Evolutionary conservation across 2,888 invertebrate genomes (phyloP).

Genomic region (Napeogenes inachia): DNA sequence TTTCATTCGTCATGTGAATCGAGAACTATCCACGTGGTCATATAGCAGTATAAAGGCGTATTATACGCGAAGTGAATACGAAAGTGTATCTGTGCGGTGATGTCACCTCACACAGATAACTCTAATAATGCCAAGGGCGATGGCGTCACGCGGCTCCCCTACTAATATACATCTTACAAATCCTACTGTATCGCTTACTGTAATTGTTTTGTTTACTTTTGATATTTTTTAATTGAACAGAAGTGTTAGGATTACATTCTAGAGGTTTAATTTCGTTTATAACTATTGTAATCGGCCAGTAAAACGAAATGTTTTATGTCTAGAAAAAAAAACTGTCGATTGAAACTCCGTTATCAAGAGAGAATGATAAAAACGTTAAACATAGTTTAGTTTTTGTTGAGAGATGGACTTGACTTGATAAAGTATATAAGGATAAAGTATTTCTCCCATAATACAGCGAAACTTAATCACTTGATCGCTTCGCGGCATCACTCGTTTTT

Average conservation of each 20-base stretch:
- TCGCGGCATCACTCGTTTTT: constrained; percentile 1
- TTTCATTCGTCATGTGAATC: too few species aligned
- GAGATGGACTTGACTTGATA: too few species aligned
- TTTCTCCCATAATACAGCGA: background rate
- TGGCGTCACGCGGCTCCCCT: constrained; percentile 30
- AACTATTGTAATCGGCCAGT: too few species aligned
- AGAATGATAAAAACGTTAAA: too few species aligned
- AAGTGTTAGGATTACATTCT: background rate
- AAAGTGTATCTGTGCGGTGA: constrained; percentile 26
- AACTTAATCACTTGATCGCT: constrained; percentile 4
- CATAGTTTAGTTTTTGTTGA: too few species aligned
- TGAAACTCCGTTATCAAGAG: too few species aligned
- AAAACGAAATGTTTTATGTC: too few species aligned
- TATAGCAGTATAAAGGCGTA: background rate
- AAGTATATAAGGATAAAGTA: too few species aligned
- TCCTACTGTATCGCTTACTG: background rate
- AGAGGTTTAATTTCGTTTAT: too few species aligned
- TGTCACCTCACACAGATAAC: constrained; percentile 38
- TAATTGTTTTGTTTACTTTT: background rate
- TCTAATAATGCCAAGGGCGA: constrained; percentile 66
- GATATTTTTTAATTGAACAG: too few species aligned
- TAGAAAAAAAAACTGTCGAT: constrained; percentile 2
- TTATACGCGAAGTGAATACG: background rate
- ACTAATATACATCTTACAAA: constrained; percentile 8
- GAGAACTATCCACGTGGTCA: constrained; percentile 9